These are phyloP conservation scores for Melinaea menophilus DNA, from an alignment of 2,888 invertebrate species.

Conservation along the genomic window DNA sequence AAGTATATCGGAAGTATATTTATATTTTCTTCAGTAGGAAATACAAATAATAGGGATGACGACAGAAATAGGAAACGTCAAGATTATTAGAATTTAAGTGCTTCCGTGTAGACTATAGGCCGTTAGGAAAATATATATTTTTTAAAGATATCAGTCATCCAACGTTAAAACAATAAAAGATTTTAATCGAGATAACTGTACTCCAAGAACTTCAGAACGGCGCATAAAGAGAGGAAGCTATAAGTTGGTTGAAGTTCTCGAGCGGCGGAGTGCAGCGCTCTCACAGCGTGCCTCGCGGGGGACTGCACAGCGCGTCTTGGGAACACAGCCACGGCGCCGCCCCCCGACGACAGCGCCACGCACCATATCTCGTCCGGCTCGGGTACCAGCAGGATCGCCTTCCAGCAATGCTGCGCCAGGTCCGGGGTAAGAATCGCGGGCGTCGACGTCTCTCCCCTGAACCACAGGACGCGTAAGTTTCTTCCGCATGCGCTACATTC, in stretches of 20 bases:
- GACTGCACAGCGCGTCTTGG: slow-evolving; percentile 43
- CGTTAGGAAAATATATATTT: too few species aligned
- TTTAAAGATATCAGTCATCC: too few species aligned
- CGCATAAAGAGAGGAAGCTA: slow-evolving; percentile 1
- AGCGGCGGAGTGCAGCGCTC: slow-evolving; percentile 46
- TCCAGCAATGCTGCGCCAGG: slow-evolving; percentile 65
- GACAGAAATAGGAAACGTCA: too few species aligned
- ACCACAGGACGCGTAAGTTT: slow-evolving; percentile 49
- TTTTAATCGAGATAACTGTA: not conserved
- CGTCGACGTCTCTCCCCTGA: slow-evolving; percentile 29
- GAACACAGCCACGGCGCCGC: slow-evolving; percentile 29
- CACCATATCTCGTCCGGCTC: slow-evolving; percentile 69
- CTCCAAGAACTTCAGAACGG: not conserved
- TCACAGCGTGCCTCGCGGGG: slow-evolving; percentile 58
- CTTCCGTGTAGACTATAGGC: too few species aligned
- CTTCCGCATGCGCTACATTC: slow-evolving; percentile 69
- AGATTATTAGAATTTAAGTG: too few species aligned
- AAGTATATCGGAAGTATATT: too few species aligned
- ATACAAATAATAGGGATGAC: too few species aligned
- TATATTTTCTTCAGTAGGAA: too few species aligned
- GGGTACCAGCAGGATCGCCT: slow-evolving; percentile 53
- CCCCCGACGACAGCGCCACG: slow-evolving; percentile 47
- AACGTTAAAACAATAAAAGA: too few species aligned
- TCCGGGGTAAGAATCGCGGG: slow-evolving; percentile 53
- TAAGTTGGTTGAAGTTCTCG: slow-evolving; percentile 1